Evolutionary conservation across 2,888 invertebrate species (phyloP).

Genomic region (Lucinisca nassula): DNA sequence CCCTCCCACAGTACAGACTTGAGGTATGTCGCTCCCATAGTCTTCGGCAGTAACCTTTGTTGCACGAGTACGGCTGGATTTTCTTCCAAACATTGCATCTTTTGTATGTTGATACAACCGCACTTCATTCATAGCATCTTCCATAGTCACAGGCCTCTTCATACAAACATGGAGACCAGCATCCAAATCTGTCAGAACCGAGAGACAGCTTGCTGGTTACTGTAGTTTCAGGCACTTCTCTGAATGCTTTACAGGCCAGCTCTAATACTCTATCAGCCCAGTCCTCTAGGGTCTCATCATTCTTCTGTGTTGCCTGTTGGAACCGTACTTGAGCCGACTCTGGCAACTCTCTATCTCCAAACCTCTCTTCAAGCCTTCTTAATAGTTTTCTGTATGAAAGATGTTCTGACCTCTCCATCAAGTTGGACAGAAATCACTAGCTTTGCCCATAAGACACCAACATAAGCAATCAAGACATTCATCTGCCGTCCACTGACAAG

Average conservation of each 20-base stretch:
- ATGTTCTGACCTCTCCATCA: neutral
- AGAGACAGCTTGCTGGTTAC: neutral
- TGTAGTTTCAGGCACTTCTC: neutral
- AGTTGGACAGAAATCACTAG: neutral
- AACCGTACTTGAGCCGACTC: neutral
- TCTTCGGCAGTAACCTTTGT: neutral
- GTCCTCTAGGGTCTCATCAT: neutral
- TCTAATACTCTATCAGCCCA: slow-evolving; percentile 5
- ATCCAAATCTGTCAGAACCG: slow-evolving; percentile 21
- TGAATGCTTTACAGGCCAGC: neutral
- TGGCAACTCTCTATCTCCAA: neutral
- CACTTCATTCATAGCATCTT: slow-evolving; percentile 2
- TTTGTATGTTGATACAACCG: slow-evolving; percentile 23
- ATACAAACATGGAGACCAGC: slow-evolving; percentile 22
- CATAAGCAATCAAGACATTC: neutral
- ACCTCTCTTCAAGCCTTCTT: neutral
- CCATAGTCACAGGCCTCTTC: neutral
- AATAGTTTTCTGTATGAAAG: neutral
- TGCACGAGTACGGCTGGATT: neutral
- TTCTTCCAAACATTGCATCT: neutral
- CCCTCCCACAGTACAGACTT: neutral
- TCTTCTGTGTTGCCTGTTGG: neutral
- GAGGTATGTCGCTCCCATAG: neutral
- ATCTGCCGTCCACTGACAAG: neutral
- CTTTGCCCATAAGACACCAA: neutral